These are phyloP conservation scores for Hippocampus kuda DNA, from an alignment of 2,797 vertebrate species.

Conservation along the genomic window DNA sequence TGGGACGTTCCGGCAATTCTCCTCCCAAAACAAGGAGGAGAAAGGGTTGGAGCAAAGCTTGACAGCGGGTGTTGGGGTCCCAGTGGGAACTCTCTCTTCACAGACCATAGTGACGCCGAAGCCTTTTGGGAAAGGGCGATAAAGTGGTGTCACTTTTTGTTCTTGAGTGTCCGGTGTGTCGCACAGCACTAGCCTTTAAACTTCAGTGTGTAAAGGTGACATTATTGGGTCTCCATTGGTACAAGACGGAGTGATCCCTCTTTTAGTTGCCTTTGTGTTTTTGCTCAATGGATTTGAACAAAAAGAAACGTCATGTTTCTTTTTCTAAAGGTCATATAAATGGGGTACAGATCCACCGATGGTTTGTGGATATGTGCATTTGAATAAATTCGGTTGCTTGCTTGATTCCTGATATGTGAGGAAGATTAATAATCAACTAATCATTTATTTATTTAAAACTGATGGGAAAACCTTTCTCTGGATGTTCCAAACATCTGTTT, in stretches of 20 bases:
- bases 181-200: constrained; percentile 57
- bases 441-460: too few relatives aligned
- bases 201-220: constrained; percentile 51
- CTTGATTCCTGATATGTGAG: not conserved
- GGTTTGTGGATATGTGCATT: not conserved
- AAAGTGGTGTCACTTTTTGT: constrained; percentile 66
- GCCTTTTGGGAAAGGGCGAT: constrained; percentile 68
- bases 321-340: not conserved
- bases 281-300: constrained; percentile 12
- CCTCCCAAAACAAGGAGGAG: constrained; percentile 54
- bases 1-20: constrained; percentile 59
- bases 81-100: constrained; percentile 70
- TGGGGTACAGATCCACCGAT: not conserved
- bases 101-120: constrained; percentile 66
- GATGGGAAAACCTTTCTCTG: too few relatives aligned
- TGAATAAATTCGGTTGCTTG: not conserved
- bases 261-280: constrained; percentile 27
- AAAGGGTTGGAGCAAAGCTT: constrained; percentile 43
- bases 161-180: constrained; percentile 54
- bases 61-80: constrained; percentile 54
- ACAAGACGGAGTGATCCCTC: constrained; percentile 25
- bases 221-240: constrained; percentile 43
- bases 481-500: too few relatives aligned
- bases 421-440: not conserved
- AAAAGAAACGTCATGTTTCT: not conserved